Evolutionary conservation across 2,113 vertebrate species (phyloP).

Genomic region (Naja naja): DNA sequence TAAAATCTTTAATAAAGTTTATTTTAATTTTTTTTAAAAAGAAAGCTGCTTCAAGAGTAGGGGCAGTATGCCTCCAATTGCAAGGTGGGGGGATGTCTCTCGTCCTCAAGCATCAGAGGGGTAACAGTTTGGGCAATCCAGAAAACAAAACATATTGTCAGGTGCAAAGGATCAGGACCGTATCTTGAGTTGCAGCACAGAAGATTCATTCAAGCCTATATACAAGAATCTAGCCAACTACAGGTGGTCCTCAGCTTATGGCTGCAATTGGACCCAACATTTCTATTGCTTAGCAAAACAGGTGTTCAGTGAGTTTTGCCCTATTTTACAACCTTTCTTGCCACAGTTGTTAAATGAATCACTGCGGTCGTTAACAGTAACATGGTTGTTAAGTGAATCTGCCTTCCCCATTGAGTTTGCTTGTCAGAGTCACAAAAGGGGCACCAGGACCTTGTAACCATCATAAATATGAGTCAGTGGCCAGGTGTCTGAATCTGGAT

Average conservation of each 20-base stretch:
- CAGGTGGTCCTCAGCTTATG: not conserved
- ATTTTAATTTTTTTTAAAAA: too few relatives aligned
- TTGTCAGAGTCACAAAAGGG: too few relatives aligned
- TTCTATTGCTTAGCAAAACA: not conserved
- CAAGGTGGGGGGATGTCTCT: not conserved
- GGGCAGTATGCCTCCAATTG: not conserved
- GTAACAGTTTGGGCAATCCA: not conserved
- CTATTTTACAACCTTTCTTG: not conserved
- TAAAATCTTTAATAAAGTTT: too few relatives aligned
- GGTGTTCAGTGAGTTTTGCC: not conserved
- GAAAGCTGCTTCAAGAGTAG: not conserved
- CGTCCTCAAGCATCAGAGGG: not conserved
- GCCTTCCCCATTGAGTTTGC: too few relatives aligned
- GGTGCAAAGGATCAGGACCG: not conserved
- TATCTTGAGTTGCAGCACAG: not conserved
- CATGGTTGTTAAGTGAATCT: too few relatives aligned
- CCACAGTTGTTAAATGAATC: not conserved
- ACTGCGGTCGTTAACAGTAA: too few relatives aligned
- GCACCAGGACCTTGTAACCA: too few relatives aligned
- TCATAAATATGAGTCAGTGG: too few relatives aligned
- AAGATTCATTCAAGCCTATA: not conserved
- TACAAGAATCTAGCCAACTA: not conserved
- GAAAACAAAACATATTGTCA: not conserved
- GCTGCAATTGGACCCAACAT: not conserved
- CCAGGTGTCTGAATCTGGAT: too few relatives aligned